These are phyloP conservation scores for Calidris pugnax DNA, from an alignment of 2,113 vertebrate species.

Conservation along the genomic window DNA sequence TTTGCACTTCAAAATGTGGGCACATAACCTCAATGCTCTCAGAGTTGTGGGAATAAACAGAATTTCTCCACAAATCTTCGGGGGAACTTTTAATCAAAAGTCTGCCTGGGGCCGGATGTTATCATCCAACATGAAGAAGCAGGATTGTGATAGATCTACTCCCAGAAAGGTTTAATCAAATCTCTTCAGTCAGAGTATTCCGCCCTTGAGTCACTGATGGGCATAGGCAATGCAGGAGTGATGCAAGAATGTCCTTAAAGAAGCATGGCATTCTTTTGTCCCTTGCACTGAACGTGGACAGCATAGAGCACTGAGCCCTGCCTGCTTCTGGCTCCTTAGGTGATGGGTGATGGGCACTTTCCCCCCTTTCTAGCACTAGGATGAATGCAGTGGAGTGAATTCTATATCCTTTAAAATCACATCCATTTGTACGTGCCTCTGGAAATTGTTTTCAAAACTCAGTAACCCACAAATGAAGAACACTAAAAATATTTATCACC, in stretches of 20 bases:
- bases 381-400: neutral
- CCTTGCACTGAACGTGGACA: rapidly evolving
- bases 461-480: neutral
- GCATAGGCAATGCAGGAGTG: conserved; percentile 10
- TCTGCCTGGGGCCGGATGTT: conserved; percentile 55
- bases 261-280: neutral
- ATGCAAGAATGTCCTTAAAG: conserved; percentile 54
- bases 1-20: conserved; percentile 70
- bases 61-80: conserved; percentile 59
- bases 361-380: neutral
- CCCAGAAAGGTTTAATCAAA: conserved; percentile 66
- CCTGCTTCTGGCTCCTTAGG: neutral
- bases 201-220: conserved; percentile 59
- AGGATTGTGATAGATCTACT: conserved; percentile 59
- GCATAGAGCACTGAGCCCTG: neutral
- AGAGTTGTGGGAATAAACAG: conserved; percentile 65
- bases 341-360: neutral
- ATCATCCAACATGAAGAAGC: conserved; percentile 64
- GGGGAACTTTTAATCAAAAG: conserved; percentile 66
- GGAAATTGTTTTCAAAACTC: conserved; percentile 15
- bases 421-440: neutral
- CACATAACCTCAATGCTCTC: conserved; percentile 35
- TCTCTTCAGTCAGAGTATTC: conserved; percentile 34
- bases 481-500: conserved; percentile 12
- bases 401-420: neutral